Percentiles rank a stretch among this genome's conserved stretches.
Evolutionary conservation across 1,140 invertebrate genomes (phyloP).

Genomic region (Dysdera silvatica): DNA sequence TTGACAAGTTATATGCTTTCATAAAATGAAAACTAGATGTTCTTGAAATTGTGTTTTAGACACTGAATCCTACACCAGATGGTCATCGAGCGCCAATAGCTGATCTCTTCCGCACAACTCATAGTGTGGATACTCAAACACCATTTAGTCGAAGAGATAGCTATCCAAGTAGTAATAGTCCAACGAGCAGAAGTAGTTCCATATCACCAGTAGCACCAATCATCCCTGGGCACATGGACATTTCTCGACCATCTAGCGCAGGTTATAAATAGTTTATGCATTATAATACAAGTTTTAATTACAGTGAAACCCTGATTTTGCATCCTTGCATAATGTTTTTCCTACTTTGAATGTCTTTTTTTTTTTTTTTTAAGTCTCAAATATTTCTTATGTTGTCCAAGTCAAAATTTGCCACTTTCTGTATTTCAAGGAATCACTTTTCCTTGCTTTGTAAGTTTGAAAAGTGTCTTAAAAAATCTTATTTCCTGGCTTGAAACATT

Average conservation of each 20-base stretch:
- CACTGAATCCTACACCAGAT: conserved; percentile 59
- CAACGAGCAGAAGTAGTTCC: conserved; percentile 37
- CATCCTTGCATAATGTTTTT: background rate
- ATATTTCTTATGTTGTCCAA: too few species aligned
- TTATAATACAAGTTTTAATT: background rate
- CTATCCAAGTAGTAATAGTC: conserved; percentile 30
- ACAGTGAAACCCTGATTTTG: background rate
- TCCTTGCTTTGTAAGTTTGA: too few species aligned
- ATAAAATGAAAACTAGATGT: background rate
- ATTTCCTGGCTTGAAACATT: too few species aligned
- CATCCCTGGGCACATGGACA: conserved; percentile 51
- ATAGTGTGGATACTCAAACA: conserved; percentile 75
- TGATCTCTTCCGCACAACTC: conserved; percentile 57
- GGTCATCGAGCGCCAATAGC: conserved; percentile 72
- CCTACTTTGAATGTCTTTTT: background rate
- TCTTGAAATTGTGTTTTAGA: conserved; percentile 32
- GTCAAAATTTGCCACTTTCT: too few species aligned
- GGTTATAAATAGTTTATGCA: conserved; percentile 6
- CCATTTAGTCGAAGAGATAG: conserved; percentile 52
- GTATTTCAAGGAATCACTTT: too few species aligned
- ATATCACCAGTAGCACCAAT: conserved; percentile 51
- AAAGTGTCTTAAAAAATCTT: too few species aligned
- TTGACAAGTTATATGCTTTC: background rate
- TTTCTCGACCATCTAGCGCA: conserved; percentile 52
- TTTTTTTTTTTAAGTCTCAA: background rate